Evolutionary conservation across 2,888 invertebrate species (phyloP), one percentile per base, ranked within the genome.

Genomic region (Aquatica leii): DNA sequence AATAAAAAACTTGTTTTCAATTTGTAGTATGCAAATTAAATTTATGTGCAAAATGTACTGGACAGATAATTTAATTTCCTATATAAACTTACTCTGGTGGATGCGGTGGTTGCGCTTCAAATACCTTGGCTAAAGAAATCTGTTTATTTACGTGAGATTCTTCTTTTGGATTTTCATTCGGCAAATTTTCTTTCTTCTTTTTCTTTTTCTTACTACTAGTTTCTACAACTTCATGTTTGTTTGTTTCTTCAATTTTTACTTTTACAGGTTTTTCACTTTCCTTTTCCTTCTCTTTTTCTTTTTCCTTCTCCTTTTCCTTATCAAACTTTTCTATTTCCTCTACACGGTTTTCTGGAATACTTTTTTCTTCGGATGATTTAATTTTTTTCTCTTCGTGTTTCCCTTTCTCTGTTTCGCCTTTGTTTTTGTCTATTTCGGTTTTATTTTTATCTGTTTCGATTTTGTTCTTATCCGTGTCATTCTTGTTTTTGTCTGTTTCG

Each of bases 31-130:
- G n/a, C n/a, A n/a, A n/a, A n/a, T n/a, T n/a, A n/a, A n/a, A n/a
- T n/a, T n/a, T n/a, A n/a, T n/a, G n/a, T n/a, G n/a, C n/a, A n/a
- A n/a, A n/a, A n/a, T n/a, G n/a, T n/a, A n/a, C n/a, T n/a, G n/a
- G n/a, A n/a, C n/a, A n/a, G n/a, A n/a, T n/a, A n/a, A n/a, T n/a
- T n/a, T n/a, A n/a, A n/a, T n/a, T n/a, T n/a, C n/a, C n/a, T n/a
- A n/a, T n/a, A 21, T 14, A 48, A 46, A 76, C 80, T 76, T 78
- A 82, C 81, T 78, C 78, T 46, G 84, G 83, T 20, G 84, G 83
- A 62, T 80, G 80, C 65, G 77, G 76, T 5, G 84, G 84, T 74
- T 84, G 83, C 21, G 77, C 76, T 54, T 76, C 74, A 37, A 58
- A 50, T 4, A 62, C 53, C 14, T 65, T 60, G 2, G 12, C 11